Conservation (phyloP, 35 echinoderm and acorn worm species). For the Holothuria glaberrima region DNA sequence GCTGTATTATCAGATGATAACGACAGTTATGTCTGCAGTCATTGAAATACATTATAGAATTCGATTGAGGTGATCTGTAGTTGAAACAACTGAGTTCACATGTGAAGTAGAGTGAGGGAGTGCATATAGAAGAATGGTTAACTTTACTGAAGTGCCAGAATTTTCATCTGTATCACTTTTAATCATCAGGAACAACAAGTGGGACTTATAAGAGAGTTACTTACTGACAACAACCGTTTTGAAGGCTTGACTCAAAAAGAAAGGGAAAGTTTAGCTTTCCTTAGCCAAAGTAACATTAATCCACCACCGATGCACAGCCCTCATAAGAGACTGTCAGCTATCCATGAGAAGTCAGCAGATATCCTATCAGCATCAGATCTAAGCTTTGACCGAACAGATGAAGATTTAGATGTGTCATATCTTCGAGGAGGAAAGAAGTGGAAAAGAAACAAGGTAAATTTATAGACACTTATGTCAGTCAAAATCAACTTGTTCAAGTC, state of each 20-base stretch:
- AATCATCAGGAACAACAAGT: slow-evolving; percentile 81
- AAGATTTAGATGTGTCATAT: slow-evolving; percentile 91
- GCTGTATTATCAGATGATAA: too few relatives aligned
- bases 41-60: too few relatives aligned
- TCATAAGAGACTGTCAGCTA: slow-evolving; percentile 75
- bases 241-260: slow-evolving; percentile 88
- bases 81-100: too few relatives aligned
- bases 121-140: too few relatives aligned
- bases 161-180: background rate
- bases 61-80: too few relatives aligned
- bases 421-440: slow-evolving; percentile 90
- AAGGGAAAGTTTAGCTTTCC: slow-evolving; percentile 83
- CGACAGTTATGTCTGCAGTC: too few relatives aligned
- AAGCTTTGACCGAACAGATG: slow-evolving; percentile 92
- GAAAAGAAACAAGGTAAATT: slow-evolving; percentile 53
- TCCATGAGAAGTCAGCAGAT: slow-evolving; percentile 89
- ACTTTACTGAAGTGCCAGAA: too few relatives aligned
- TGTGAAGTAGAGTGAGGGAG: too few relatives aligned
- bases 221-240: slow-evolving; percentile 82
- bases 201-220: slow-evolving; percentile 85
- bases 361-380: slow-evolving; percentile 88
- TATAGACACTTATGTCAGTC: too few relatives aligned
- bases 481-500: too few relatives aligned
- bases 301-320: slow-evolving; percentile 35
- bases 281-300: slow-evolving; percentile 64